phyloP scores from a whole-genome alignment of 1,140 invertebrate genomes.

The Diploscapter pachys region DNA sequence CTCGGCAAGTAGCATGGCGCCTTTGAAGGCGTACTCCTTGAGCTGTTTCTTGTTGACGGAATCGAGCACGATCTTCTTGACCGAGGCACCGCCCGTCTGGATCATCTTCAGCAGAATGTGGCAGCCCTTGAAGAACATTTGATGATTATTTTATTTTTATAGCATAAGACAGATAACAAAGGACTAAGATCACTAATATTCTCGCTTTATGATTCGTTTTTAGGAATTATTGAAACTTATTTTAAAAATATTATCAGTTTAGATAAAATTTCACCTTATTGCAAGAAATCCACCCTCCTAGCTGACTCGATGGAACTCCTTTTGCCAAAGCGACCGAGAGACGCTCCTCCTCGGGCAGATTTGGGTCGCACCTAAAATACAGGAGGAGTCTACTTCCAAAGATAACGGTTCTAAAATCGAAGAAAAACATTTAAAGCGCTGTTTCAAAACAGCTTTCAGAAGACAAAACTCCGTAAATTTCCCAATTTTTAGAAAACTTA shows the following conservation, averaged over 20 bases:
- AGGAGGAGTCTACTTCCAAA: not conserved
- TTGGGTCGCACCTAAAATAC: conserved; percentile 18
- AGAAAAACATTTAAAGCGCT: not conserved
- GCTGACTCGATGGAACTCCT: conserved; percentile 19
- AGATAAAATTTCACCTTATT: conserved; percentile 21
- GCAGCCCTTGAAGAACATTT: conserved; percentile 19
- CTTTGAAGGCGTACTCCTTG: conserved; percentile 19
- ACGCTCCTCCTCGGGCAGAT: conserved; percentile 24
- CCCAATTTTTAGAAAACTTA: not conserved
- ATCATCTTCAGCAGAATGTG: conserved; percentile 30
- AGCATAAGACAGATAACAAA: too few species aligned
- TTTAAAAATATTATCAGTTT: too few species aligned
- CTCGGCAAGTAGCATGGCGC: conserved; percentile 13
- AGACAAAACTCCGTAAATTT: not conserved
- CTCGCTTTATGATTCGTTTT: too few species aligned
- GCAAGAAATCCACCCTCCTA: conserved; percentile 30
- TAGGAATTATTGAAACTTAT: too few species aligned
- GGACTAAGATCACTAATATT: too few species aligned
- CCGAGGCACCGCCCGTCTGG: conserved; percentile 14
- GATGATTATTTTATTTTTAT: not conserved
- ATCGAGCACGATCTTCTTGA: conserved; percentile 13
- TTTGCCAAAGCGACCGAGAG: conserved; percentile 15
- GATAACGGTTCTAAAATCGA: not conserved
- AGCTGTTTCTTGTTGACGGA: conserved; percentile 21
- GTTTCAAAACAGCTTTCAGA: too few species aligned